Percentiles rank a stretch among this genome's conserved stretches.
phyloP scores from a whole-genome alignment of 2,888 invertebrate genomes.

The Acronicta aceris region DNA sequence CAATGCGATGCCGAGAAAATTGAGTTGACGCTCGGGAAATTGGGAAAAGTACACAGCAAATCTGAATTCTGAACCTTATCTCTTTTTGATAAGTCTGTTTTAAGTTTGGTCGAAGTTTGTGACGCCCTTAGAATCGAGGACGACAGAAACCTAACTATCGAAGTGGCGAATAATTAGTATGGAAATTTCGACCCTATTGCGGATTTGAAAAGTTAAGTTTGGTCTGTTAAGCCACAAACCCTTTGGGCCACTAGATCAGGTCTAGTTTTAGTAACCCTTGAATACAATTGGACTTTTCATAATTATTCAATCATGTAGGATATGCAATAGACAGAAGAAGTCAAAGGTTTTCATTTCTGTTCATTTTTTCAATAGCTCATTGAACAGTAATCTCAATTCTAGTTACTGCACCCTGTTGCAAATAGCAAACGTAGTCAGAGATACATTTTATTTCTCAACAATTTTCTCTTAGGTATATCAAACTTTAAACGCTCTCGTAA shows the following conservation, averaged over 20 bases:
- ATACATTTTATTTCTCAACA: constrained; percentile 28
- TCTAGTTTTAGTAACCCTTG: background rate
- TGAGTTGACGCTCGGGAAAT: constrained; percentile 4
- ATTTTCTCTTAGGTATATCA: constrained; percentile 44
- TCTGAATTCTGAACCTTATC: constrained; percentile 22
- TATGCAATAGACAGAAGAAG: no score
- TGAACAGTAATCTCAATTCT: background rate
- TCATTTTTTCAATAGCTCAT: background rate
- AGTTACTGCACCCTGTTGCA: constrained; percentile 1
- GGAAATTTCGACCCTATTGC: constrained; percentile 54
- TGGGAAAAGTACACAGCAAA: constrained; percentile 3
- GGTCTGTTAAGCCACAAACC: constrained; percentile 16
- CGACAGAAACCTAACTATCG: constrained; percentile 34
- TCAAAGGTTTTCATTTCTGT: no score
- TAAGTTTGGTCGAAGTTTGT: constrained; percentile 30
- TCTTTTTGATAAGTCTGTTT: constrained; percentile 13
- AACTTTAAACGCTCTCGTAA: constrained; percentile 45
- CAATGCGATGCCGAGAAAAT: constrained; percentile 7
- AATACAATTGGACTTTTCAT: no score
- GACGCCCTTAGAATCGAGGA: constrained; percentile 41
- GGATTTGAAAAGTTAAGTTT: constrained; percentile 23
- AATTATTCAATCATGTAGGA: no score
- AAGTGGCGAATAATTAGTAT: constrained; percentile 57
- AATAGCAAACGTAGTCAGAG: constrained; percentile 18
- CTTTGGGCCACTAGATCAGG: background rate